Conservation (phyloP, 2,113 vertebrate genomes). For the Pterophyllum scalare region DNA sequence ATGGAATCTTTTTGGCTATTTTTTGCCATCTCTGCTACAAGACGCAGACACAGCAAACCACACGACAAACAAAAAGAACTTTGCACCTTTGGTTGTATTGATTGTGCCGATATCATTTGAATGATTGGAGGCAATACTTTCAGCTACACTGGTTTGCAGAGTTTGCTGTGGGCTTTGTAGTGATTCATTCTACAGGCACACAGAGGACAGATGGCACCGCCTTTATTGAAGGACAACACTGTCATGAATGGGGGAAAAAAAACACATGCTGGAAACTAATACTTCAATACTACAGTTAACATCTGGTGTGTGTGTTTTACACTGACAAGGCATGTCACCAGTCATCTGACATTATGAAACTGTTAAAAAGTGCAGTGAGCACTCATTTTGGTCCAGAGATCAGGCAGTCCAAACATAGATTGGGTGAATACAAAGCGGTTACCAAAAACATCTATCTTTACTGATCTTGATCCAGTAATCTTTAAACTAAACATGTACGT, state of each 20-base stretch:
- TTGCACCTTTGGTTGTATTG: neutral
- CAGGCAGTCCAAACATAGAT: neutral
- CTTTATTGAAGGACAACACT: slow-evolving; percentile 56
- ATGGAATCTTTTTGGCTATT: neutral
- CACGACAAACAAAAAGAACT: neutral
- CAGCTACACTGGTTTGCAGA: neutral
- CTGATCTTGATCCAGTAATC: neutral
- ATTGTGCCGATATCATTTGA: neutral
- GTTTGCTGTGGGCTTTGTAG: neutral
- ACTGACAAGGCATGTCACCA: slow-evolving; percentile 12
- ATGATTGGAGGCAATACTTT: neutral
- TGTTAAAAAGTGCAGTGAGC: slow-evolving; percentile 13
- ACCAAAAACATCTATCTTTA: neutral
- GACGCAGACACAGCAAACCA: neutral
- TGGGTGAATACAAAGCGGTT: slow-evolving; percentile 20
- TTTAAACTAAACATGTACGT: slow-evolving; percentile 5
- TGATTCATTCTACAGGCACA: neutral
- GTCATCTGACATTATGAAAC: slow-evolving; percentile 18
- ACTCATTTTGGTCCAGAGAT: slow-evolving; percentile 29
- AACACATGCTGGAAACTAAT: neutral
- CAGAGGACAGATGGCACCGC: slow-evolving; percentile 37
- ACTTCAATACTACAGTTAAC: neutral
- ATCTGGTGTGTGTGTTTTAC: slow-evolving; percentile 1
- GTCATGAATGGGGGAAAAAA: slow-evolving; percentile 36
- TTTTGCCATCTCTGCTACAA: neutral